Evolutionary conservation across 2,888 invertebrate species (phyloP), one percentile per base, ranked within the genome.

Genomic region (Dynastes maya): DNA sequence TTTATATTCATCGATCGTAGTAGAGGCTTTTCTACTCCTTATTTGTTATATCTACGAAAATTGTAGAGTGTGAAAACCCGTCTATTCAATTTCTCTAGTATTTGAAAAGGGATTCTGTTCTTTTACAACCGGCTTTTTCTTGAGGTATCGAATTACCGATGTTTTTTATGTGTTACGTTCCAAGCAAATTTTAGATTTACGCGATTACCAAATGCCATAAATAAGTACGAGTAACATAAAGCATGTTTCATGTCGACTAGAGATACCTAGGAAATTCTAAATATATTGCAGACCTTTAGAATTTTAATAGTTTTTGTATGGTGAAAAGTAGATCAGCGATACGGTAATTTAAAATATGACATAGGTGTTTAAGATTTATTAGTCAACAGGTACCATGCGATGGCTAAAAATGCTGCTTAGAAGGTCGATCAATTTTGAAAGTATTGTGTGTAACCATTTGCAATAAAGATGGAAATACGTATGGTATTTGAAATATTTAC

Each of bases 381-480:
- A 45, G 9, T 9, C 45, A 45, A 45, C 22, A 55, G n/a, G 5
- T 55, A 16, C 55, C 6, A 16, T 16, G 8, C n/a, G 22, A 55
- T 22, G 22, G 16, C 3, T 22, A 22, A 8, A 55, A 16, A 5
- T 55, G 22, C 55, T 55, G 32, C 45, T 45, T 55, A n/a, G 8
- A 55, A 55, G 22, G 22, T 55, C 16, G 55, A 55, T 55, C 55
- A 55, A 22, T 55, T 55, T 55, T 55, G 55, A 55, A 55, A 55
- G 22, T 55, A 13, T 16, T 16, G 3, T 22, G n/a, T 16, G 6
- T 16, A 22, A 9, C 16, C 65, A n/a, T 64, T 37, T 64, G n/a
- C 2, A 55, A 8, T 6, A 22, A 55, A 55, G n/a, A 55, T 45
- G n/a, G 13, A 55, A 55, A 55, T 6, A 55, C 22, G 1, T 9